Evolutionary conservation across 1,140 invertebrate genomes (phyloP).

Genomic region (Calliopsis andreniformis): DNA sequence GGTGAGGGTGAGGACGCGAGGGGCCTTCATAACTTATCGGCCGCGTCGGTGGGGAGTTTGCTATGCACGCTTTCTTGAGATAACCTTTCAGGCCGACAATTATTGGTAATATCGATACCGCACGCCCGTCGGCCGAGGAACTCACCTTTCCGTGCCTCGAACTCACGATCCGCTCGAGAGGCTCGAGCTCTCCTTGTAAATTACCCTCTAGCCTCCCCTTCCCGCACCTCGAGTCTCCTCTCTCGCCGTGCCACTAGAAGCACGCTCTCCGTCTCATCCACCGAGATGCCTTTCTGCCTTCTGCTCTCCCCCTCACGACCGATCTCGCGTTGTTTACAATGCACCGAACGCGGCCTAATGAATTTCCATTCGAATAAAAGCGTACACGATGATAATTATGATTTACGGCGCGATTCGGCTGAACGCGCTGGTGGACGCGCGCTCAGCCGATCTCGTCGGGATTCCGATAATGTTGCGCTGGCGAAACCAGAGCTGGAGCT

Average conservation of each 20-base stretch:
- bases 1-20: constrained; percentile 43
- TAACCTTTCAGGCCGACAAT: constrained; percentile 78
- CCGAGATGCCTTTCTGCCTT: constrained; percentile 7
- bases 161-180: constrained; percentile 68
- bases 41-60: constrained; percentile 68
- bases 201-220: constrained; percentile 51
- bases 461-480: constrained; percentile 42
- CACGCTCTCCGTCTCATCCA: constrained; percentile 46
- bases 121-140: constrained; percentile 65
- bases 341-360: constrained; percentile 52
- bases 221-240: constrained; percentile 5
- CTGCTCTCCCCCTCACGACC: constrained; percentile 1
- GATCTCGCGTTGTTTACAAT: constrained; percentile 62
- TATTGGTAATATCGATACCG: constrained; percentile 78
- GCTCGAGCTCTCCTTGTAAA: constrained; percentile 65
- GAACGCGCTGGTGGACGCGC: not conserved
- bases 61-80: constrained; percentile 72
- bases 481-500: constrained; percentile 32
- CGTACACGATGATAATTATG: constrained; percentile 62
- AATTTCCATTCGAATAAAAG: constrained; percentile 63
- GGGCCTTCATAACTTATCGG: constrained; percentile 69
- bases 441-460: constrained; percentile 11
- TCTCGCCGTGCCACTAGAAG: constrained; percentile 28
- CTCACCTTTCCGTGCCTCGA: constrained; percentile 65
- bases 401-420: constrained; percentile 49